Base-by-base conservation (phyloP, 2,113 vertebrate genomes). In the Ammodytes dubius region DNA sequence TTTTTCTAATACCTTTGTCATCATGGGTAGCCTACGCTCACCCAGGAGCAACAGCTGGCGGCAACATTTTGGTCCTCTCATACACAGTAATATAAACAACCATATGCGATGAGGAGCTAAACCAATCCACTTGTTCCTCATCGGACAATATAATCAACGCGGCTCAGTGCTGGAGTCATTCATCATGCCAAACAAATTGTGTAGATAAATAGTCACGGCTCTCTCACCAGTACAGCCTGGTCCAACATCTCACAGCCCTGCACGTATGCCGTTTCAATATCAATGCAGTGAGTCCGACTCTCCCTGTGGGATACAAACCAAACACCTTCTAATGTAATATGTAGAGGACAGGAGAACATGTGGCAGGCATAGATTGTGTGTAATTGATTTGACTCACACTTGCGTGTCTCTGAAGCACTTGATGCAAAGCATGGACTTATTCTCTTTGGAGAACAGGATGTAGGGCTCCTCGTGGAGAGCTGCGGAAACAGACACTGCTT, bases 401-500 rank as follows among this genome's bases (percentile, higher is more conserved):
- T 97, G 97, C 97, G 97, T 97, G 93, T 99, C 98, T 87, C 97
- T 95, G 95, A 99, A 99, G 91, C 98, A 99, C 89, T 97, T 97
- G 93, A 99, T 98, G 86, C 98, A 99, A 39, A 99, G 95, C 96
- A 99, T 96, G 17, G 96, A 97, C 88, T 97, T 98, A 77, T 97
- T 98, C 89, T 99, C 96, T 0, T 97, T 97, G 52, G 97, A 98
- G 92, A 98, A 99, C 94, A 99, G 96, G 93, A 99, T 97, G 94
- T 96, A 98, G 76, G 97, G 96, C 88, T 99, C 97, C n/a, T 96
- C 94, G 0, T 99, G 98, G 63, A 98, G 96, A 1, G 95, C 98
- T 98, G 93, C 0, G 37, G 72, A 81, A 49, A 93, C 52, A 82
- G 15, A 78, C 19, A 58, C 0, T 6, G 10, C 40, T 61, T 80